Evolutionary conservation across 1,140 invertebrate species (phyloP), one percentile per base, ranked within the genome.

Genomic region (Zeugodacus cucurbitae): DNA sequence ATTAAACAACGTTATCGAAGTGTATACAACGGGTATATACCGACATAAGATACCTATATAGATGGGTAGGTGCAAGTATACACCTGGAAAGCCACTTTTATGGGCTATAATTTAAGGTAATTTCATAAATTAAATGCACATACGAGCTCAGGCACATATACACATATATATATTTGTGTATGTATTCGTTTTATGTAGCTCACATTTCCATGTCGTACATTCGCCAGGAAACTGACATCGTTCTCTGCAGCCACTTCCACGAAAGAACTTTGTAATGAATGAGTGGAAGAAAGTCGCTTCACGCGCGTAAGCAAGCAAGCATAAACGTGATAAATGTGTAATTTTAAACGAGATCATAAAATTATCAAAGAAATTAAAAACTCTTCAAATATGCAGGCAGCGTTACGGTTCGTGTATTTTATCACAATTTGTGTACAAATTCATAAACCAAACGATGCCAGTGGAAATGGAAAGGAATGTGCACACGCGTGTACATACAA

Each of bases 311-410:
- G 41, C 44, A 48, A 82, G 41, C 41, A 82, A 82, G 74, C 67
- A 74, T 82, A 48, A 82, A 82, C 41, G 41, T 82, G 74, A 44
- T 82, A 44, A 82, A 82, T 29, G 74, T 82, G 74, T 82, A 82
- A 82, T 82, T 54, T 54, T 82, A 82, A 82, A 82, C n/a, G 74
- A 22, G 22, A 82, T 82, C 37, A 54, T 82, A 82, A 82, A 82
- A 82, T 82, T 82, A 82, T 82, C 74, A 82, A 82, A 48, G 74
- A 82, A 82, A 82, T 82, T 82, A 82, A 82, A 82, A 82, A 82
- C 41, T 82, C 74, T 29, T 44, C 7, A 82, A 29, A 48, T 26
- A 82, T 82, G 74, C 11, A 48, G 41, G 8, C 17, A 44, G 6
- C 41, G 74, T 26, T 44, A 78, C 74, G 74, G 74, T 26, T 78